Base-by-base conservation (phyloP, 2,797 vertebrate species). In the Lithobates pipiens region DNA sequence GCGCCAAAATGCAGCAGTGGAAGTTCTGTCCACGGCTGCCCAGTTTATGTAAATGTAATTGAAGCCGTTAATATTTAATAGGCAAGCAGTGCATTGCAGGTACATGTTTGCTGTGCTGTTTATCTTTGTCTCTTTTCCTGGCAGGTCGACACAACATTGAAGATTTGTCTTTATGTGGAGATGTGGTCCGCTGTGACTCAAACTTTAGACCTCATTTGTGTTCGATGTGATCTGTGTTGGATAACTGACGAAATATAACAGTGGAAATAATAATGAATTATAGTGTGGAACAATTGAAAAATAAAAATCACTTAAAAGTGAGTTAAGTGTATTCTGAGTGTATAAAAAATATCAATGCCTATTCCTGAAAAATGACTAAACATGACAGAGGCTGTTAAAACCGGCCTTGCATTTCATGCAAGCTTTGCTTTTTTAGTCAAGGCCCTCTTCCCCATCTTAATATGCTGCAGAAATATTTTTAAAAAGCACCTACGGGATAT, bases 91-190 rank as follows among this genome's bases (percentile, higher is more conserved):
- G 92, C 93, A 91, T 93, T 89, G 86, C 92, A 92, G 89, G 92
- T 93, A 91, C 91, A 87, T 90, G 89, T 92, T 92, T 91, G 90
- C 93, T 92, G 92, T 94, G 93, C 92, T 91, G 91, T 92, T 89
- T 90, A 77, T 92, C 89, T 93, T 91, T 90, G 89, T 95, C 89
- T 91, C 91, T 91, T 92, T 88, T 91, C 94, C 95, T 93, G 95
- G 96, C 95, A 95, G 95, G 96, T 96, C 95, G 95, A 91, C 94
- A 91, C 96, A 96, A 96, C 95, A 95, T 87, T 95, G 94, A 97
- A 95, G 96, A 97, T 96, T 92, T 96, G 96, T 97, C 96, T 96
- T 95, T 95, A 96, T 95, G 95, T 96, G 95, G 96, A 97, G 96
- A 96, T 96, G 92, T 95, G 96, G 95, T 96, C 96, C 94, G 93